These are phyloP conservation scores for Lordiphosa clarofinis DNA, from an alignment of 1,140 invertebrate species.

Conservation along the genomic window DNA sequence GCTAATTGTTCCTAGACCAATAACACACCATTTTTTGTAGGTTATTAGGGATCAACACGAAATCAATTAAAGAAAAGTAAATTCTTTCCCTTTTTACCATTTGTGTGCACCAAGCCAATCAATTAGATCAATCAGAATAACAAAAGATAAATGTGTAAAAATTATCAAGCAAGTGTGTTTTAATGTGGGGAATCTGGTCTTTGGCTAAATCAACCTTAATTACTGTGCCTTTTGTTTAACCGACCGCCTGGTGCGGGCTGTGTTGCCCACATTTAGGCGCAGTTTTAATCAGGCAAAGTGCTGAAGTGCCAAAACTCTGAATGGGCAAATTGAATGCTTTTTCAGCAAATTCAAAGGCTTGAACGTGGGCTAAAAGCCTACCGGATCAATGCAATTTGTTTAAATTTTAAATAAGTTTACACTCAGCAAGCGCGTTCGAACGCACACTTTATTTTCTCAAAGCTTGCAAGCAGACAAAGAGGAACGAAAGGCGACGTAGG, in stretches of 20 bases:
- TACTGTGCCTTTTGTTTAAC: background rate
- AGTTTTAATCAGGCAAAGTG: slow-evolving; percentile 53
- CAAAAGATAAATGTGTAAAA: slow-evolving; percentile 55
- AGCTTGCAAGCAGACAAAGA: too few relatives aligned
- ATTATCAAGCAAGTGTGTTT: slow-evolving; percentile 41
- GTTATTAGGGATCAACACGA: slow-evolving; percentile 57
- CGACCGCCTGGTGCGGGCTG: background rate
- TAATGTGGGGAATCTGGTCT: slow-evolving; percentile 19
- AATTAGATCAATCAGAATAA: slow-evolving; percentile 2
- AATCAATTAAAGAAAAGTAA: slow-evolving; percentile 32
- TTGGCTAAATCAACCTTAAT: too few relatives aligned
- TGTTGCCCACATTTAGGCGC: background rate
- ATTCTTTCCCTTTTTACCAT: too few relatives aligned
- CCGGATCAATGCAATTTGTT: too few relatives aligned
- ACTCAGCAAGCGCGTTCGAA: too few relatives aligned
- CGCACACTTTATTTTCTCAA: too few relatives aligned
- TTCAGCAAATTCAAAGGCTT: too few relatives aligned
- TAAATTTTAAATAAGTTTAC: too few relatives aligned
- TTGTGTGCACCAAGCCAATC: slow-evolving; percentile 4
- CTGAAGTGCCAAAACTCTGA: slow-evolving; percentile 8
- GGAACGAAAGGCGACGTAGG: too few relatives aligned
- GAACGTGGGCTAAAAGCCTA: too few relatives aligned
- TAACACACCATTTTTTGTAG: slow-evolving; percentile 13
- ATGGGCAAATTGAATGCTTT: slow-evolving; percentile 18
- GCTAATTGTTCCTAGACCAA: slow-evolving; percentile 69